Conservation (phyloP, 2,888 invertebrate species). For the Nineta flava region DNA sequence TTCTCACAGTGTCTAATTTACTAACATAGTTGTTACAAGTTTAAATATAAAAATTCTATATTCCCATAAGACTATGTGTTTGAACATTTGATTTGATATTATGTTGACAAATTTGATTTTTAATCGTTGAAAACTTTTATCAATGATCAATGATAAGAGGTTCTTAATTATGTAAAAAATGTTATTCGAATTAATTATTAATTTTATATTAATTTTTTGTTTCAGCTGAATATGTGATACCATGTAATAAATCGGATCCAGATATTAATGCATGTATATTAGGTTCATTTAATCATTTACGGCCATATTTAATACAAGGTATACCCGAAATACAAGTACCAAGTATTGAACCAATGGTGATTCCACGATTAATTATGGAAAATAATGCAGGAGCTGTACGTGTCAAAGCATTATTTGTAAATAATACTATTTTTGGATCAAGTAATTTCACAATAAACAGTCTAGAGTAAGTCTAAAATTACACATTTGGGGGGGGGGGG, state of each 20-base stretch:
- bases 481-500: neutral
- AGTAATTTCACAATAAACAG: constrained; percentile 56
- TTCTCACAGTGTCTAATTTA: too few species aligned
- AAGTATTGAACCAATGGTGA: constrained; percentile 55
- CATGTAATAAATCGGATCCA: constrained; percentile 51
- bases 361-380: constrained; percentile 58
- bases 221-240: constrained; percentile 56
- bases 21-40: too few species aligned
- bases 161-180: too few species aligned
- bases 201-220: too few species aligned
- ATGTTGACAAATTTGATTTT: too few species aligned
- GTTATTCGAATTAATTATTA: too few species aligned
- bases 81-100: too few species aligned
- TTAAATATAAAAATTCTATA: too few species aligned
- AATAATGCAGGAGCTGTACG: constrained; percentile 62
- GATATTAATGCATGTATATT: constrained; percentile 48
- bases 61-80: too few species aligned
- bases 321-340: constrained; percentile 56
- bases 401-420: constrained; percentile 54
- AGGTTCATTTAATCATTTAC: constrained; percentile 53
- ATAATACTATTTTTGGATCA: constrained; percentile 60
- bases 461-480: constrained; percentile 36
- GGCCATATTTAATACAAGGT: constrained; percentile 52
- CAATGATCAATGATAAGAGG: too few species aligned
- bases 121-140: too few species aligned